Percentiles rank a stretch among this genome's conserved stretches.
These are phyloP conservation scores for Sycophila texana DNA, from an alignment of 2,888 invertebrate genomes.

Conservation along the genomic window DNA sequence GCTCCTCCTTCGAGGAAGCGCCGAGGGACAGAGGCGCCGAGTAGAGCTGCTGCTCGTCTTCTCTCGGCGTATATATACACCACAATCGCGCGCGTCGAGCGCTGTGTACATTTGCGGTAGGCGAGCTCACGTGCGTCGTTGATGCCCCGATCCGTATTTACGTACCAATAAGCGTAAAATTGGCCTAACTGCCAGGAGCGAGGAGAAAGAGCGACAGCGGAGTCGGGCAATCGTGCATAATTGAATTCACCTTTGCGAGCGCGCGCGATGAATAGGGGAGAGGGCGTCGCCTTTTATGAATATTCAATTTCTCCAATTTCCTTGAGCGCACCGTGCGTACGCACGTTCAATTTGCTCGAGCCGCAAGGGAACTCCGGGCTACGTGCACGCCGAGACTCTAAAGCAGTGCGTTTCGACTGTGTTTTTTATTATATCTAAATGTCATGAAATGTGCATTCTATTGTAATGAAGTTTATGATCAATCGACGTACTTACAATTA, in stretches of 20 bases:
- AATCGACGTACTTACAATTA: too few relatives aligned
- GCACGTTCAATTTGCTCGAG: slow-evolving; percentile 67
- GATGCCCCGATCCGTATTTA: slow-evolving; percentile 65
- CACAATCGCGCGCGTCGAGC: background rate
- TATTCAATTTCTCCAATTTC: slow-evolving; percentile 73
- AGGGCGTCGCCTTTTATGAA: slow-evolving; percentile 65
- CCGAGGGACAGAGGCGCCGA: background rate
- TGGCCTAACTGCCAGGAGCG: slow-evolving; percentile 67
- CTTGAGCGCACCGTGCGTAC: slow-evolving; percentile 60
- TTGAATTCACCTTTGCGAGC: slow-evolving; percentile 73
- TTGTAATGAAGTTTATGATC: too few relatives aligned
- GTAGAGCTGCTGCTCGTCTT: background rate
- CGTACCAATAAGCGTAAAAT: slow-evolving; percentile 74
- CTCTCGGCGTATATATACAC: background rate
- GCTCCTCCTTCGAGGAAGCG: slow-evolving; percentile 32
- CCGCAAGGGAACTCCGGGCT: slow-evolving; percentile 17
- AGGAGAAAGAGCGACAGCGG: slow-evolving; percentile 40
- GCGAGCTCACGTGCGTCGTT: background rate
- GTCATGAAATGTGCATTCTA: too few relatives aligned
- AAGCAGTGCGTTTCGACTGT: slow-evolving; percentile 23
- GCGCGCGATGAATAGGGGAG: slow-evolving; percentile 51
- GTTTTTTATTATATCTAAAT: background rate
- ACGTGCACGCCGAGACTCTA: background rate
- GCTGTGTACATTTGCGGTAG: slow-evolving; percentile 1
- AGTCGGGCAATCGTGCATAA: slow-evolving; percentile 72